Evolutionary conservation across 2,113 vertebrate genomes (phyloP), one percentile per base, ranked within the genome.

Genomic region (Chlorocebus sabaeus): DNA sequence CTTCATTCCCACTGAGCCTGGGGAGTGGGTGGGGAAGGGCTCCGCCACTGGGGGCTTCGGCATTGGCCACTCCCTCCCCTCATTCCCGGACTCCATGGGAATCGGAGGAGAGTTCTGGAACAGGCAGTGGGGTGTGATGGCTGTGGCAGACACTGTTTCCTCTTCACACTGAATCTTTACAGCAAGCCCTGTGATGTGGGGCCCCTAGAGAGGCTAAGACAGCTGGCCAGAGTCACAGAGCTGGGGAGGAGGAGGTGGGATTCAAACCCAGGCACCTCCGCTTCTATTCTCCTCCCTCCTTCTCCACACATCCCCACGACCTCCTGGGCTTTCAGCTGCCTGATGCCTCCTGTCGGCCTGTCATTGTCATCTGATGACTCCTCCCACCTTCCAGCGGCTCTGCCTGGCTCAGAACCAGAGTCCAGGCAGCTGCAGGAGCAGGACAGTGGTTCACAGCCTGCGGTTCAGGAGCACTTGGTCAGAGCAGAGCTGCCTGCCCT

Each of bases 21-120:
- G 45, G 48, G 30, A 25, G 80, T 0, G 0, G 6, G 43, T 16
- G 1, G 3, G 0, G 32, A 73, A 0, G 18, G 48, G 38, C 45
- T 30, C 12, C 12, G 5, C 55, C 55, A 3, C 6, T 1, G 59
- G 32, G 67, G 40, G 1, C 45, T 9, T 6, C 3, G 1, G 50
- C n/a, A 0, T 10, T 43, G 23, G 18, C 32, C 0, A 17, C 14
- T n/a, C 68, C 43, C 67, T 70, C 4, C 59, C 20, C 64, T 50
- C 10, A 35, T 43, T 4, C 59, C 38, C 40, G 72, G 61, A 52
- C 22, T 89, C n/a, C 35, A 11, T 9, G 48, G 89, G 55, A 85
- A 88, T 67, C 61, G 22, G 52, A 78, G 89, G 80, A 40, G 25
- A 50, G 35, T 68, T 75, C 90, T 64, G 10, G 55, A 93, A 38